Evolutionary conservation across 2,888 invertebrate genomes (phyloP), one percentile per base, ranked within the genome.

Genomic region (Gibbula magus): DNA sequence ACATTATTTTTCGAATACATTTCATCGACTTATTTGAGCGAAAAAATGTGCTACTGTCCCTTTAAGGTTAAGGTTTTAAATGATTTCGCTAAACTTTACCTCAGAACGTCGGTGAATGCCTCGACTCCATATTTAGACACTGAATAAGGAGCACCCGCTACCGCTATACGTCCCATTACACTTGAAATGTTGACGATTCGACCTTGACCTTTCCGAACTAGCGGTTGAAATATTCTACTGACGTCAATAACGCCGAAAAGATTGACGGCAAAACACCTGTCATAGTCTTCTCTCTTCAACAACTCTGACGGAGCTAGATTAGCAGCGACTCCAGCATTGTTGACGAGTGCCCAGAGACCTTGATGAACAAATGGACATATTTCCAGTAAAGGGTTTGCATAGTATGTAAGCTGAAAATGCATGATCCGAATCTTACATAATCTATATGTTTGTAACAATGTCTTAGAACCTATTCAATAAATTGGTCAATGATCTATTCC

Each of bases 241-340:
- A 86, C 84, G 53, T 87, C 84, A 13, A 92, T 87, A 2, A 91
- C 87, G 8, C 93, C 93, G 76, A 87, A 88, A 5, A 90, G 76
- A 82, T 93, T 93, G 29, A 90, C 85, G 2, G 79, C 83, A 1
- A 88, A 74, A 13, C 82, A 83, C 20, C 82, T 79, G 18, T 81
- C 79, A 81, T 91, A 93, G 56, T 86, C 82, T 5, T 90, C 88
- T 2, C 86, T 83, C 5, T 85, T 85, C 20, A 90, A 82, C 87
- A 91, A 91, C 77, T 93, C 92, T 22, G 89, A 86, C 0, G 85
- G 87, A 18, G 90, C 87, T 5, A 88, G 80, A 3, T 80, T 39
- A 3, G 88, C 89, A 0, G 84, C 56, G 0, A 88, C 83, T 0
- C 90, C 90, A 25, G 90, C 89, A 56, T 90, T 90, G 83, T 90